Base-by-base conservation (phyloP, 2,888 invertebrate species). In the Ophion ventricosus region DNA sequence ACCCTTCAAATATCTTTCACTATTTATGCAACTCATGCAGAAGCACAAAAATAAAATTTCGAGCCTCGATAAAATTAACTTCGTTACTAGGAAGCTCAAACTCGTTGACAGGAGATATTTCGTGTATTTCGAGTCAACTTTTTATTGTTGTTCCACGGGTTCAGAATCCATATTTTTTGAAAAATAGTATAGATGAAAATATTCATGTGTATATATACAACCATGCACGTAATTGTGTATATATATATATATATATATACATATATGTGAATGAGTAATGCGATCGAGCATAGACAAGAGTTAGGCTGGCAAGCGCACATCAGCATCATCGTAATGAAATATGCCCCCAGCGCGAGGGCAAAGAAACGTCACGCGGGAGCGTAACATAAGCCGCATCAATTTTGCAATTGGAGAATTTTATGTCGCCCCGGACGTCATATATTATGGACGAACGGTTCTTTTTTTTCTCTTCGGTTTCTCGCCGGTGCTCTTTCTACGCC, bases 401-500 rank as follows among this genome's bases (percentile, higher is more conserved):
- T 93, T 93, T 93, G 93, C 93, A 93, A 93, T 92, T 91, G 92
- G 93, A 93, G 93, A 92, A 93, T 93, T 93, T 93, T 92, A 93
- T 91, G 93, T 92, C 92, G 88, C 90, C 90, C 88, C 91, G 88
- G 89, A 88, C 87, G 88, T 87, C 89, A 91, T 92, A 90, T 91
- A 92, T 92, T 92, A 92, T 93, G 91, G 83, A 92, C 83, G 91
- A 91, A 84, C 86, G 84, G 78, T 83, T 77, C 84, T 81, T 70
- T n/a, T 57, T 69, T 61, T 49, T 57, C 56, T 72, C 64, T 63
- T 85, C 82, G 80, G 79, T 82, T 85, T 70, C 82, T 82, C 74
- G 59, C 63, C 78, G 20, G 35, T 49, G 25, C 72, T 80, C 80
- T 64, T 63, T 73, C 78, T 61, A 54, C 43, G 63, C 63, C 69